Conservation (phyloP, 1,140 invertebrate genomes). For the Zophobas atratus region DNA sequence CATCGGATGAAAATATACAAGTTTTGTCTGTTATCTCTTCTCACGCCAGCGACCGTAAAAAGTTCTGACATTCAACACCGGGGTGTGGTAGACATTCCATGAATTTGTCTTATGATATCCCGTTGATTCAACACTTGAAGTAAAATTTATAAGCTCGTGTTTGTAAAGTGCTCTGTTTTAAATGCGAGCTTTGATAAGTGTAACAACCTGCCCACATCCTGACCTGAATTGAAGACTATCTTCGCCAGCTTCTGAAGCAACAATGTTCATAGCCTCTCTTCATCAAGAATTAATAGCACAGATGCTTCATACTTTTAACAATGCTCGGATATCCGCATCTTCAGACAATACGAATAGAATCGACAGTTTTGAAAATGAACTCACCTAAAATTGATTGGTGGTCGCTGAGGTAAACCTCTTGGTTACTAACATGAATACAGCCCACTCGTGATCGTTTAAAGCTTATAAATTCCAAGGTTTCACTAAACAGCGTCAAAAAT, state of each 20-base stretch:
- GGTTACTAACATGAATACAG: constrained; percentile 22
- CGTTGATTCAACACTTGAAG: not conserved
- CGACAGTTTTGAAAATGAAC: not conserved
- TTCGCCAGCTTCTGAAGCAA: not conserved
- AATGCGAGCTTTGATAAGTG: not conserved
- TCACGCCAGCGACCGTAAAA: constrained; percentile 18
- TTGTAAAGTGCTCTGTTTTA: not conserved
- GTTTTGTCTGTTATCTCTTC: constrained; percentile 21
- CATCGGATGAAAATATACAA: constrained; percentile 6
- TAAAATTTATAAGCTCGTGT: too few species aligned
- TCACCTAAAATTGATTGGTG: constrained; percentile 23
- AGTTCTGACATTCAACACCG: constrained; percentile 26
- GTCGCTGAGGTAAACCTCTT: constrained; percentile 19
- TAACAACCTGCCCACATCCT: not conserved
- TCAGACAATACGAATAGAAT: not conserved
- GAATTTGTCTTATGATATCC: constrained; percentile 1
- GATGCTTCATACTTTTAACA: constrained; percentile 1
- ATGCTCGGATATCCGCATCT: constrained; percentile 5
- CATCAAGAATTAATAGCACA: not conserved
- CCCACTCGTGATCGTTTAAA: not conserved
- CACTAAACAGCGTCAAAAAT: constrained; percentile 23
- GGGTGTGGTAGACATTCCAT: constrained; percentile 48
- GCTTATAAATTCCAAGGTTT: constrained; percentile 18
- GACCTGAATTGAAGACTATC: not conserved
- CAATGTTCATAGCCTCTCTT: not conserved